Evolutionary conservation across 2,888 invertebrate species (phyloP), one percentile per base, ranked within the genome.

Genomic region (Allophyes oxyacanthae): DNA sequence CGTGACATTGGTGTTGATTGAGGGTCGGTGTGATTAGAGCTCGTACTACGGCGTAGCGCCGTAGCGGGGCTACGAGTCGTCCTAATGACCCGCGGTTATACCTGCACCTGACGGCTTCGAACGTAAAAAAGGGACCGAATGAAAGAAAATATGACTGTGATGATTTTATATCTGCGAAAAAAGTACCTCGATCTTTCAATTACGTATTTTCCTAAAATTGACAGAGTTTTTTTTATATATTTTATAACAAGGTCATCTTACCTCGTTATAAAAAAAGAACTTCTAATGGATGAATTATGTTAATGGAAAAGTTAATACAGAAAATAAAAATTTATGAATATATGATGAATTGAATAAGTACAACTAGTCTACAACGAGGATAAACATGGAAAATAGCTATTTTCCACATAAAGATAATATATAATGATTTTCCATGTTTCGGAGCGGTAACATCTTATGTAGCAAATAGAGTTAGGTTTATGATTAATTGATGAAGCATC

Each of bases 21-120:
- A 78, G 78, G 78, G 70, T 73, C 73, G 66, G 64, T 73, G 75
- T 82, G 84, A 84, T 86, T 85, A 79, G 70, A 76, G 53, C 64
- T 37, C 45, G 57, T 65, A 67, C 72, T 75, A 67, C 74, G 77
- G 63, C 76, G 69, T 72, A 69, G 77, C 71, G 62, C 55, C 69
- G 72, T 75, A 73, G 74, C 62, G 59, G 63, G 46, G 72, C 74
- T 77, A 75, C 81, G 79, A 79, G 73, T 72, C 77, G 73, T 72
- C 78, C 82, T 88, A 90, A 90, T 89, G 88, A 88, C 84, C 85
- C 66, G 67, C 79, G 81, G 81, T 75, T 74, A 75, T 88, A 85
- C 82, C 88, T 90, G 89, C 85, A 83, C 69, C 79, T 88, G 90
- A 89, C 88, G 82, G 84, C 79, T 84, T 41, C 71, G 53, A 72